A percentile compares a stretch with the other conserved stretches of the same genome.
phyloP scores from a whole-genome alignment of 2,797 vertebrate species.

The Lates japonicus region DNA sequence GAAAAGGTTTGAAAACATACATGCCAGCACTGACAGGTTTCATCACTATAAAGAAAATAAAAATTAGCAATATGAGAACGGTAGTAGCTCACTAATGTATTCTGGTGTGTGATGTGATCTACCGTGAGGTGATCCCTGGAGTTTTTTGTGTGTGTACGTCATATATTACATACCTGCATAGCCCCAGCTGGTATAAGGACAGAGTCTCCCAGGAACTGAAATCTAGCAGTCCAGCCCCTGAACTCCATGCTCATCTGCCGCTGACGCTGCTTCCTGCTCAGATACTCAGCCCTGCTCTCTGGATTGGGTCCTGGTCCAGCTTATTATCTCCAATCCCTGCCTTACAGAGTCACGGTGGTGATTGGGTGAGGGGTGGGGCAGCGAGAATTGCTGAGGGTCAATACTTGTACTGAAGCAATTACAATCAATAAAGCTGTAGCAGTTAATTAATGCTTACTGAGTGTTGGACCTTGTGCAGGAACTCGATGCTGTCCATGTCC shows the following conservation, averaged over 20 bases:
- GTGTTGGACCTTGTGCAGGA: conserved; percentile 93
- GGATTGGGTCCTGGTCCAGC: conserved; percentile 93
- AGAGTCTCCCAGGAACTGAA: conserved; percentile 98
- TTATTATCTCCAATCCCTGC: conserved; percentile 93
- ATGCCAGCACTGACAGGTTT: not conserved
- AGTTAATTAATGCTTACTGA: not conserved
- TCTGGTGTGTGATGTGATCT: no score
- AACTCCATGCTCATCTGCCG: conserved; percentile 92
- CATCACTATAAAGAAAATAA: no score
- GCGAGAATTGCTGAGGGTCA: not conserved
- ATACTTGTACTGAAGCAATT: not conserved
- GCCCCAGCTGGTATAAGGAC: conserved; percentile 95
- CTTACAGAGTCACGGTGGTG: conserved; percentile 88
- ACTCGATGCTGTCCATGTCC: conserved; percentile 95
- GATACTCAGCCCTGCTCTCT: conserved; percentile 95
- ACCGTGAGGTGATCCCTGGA: not conserved
- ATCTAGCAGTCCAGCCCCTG: conserved; percentile 93
- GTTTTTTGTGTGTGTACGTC: conserved; percentile 21
- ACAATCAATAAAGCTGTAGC: not conserved
- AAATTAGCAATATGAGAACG: no score
- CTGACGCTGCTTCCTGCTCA: conserved; percentile 95
- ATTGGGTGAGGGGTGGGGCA: not conserved
- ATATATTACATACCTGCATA: conserved; percentile 88
- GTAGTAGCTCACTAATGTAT: no score
- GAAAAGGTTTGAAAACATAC: not conserved